Evolutionary conservation across 2,113 vertebrate species (phyloP).

Genomic region (Macrotis lagotis): DNA sequence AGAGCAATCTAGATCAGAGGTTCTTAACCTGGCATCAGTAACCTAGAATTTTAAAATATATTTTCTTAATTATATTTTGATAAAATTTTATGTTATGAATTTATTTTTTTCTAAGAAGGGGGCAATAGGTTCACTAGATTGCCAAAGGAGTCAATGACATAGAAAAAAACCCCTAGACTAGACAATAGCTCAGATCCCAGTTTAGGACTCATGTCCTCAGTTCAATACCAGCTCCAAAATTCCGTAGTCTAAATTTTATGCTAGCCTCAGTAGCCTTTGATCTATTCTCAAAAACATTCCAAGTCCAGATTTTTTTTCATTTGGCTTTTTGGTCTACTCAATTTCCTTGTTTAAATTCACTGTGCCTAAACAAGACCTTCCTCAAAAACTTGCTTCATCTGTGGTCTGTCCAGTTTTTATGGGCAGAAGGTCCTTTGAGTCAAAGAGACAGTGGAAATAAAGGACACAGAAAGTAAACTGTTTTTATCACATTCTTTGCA

Average conservation of each 20-base stretch:
- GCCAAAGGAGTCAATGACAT: not conserved
- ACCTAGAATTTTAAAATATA: not conserved
- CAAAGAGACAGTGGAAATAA: conserved; percentile 24
- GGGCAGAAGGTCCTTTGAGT: conserved; percentile 40
- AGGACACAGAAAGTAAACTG: conserved; percentile 50
- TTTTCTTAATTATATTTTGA: not conserved
- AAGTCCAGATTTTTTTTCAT: fast-evolving
- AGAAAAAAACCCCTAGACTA: not conserved
- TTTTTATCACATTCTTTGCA: conserved; percentile 65
- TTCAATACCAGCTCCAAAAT: not conserved
- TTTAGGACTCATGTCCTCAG: not conserved
- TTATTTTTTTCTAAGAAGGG: not conserved
- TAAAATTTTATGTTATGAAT: not conserved
- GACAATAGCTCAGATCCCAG: not conserved
- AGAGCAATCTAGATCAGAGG: not conserved
- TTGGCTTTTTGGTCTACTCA: not conserved
- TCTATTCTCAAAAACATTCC: not conserved
- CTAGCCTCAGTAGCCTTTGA: not conserved
- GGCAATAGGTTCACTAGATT: not conserved
- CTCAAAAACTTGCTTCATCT: conserved; percentile 52
- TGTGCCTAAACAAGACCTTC: conserved; percentile 42
- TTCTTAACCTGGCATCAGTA: not conserved
- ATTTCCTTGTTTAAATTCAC: not conserved
- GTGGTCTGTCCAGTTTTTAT: conserved; percentile 56
- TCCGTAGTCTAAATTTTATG: not conserved